Evolutionary conservation across 2,113 vertebrate species (phyloP).

Genomic region (Laterallus jamaicensis): DNA sequence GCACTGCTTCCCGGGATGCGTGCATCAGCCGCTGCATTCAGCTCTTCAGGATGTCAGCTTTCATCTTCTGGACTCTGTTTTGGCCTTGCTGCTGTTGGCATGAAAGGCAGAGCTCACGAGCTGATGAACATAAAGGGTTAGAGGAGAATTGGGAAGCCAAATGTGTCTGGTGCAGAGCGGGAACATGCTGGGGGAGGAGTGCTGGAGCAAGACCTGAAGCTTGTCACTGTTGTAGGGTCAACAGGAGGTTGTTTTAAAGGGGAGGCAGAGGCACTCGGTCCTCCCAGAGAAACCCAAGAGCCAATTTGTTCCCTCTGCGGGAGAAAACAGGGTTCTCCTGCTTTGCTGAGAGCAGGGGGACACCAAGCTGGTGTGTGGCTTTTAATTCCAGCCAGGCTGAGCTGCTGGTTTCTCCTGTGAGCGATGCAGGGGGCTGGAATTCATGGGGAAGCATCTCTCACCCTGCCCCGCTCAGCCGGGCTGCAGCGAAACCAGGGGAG

Average conservation of each 20-base stretch:
- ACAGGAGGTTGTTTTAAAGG: neutral
- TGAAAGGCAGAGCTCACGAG: neutral
- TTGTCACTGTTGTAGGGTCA: neutral
- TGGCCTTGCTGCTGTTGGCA: neutral
- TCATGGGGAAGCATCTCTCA: accelerated
- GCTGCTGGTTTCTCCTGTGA: neutral
- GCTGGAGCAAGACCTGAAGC: neutral
- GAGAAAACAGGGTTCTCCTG: neutral
- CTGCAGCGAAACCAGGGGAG: neutral
- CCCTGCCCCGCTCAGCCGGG: accelerated
- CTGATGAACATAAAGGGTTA: neutral
- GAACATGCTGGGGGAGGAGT: neutral
- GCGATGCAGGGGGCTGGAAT: neutral
- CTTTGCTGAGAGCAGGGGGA: neutral
- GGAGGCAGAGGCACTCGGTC: neutral
- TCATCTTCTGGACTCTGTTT: neutral
- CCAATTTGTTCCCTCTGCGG: neutral
- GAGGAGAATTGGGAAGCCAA: neutral
- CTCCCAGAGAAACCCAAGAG: neutral
- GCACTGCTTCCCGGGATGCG: accelerated
- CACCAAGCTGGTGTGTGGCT: accelerated
- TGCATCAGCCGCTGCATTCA: neutral
- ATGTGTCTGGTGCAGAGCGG: accelerated
- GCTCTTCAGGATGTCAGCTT: neutral
- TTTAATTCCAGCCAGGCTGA: accelerated